Evolutionary conservation across 2,113 vertebrate species (phyloP).

Genomic region (Octodon degus): DNA sequence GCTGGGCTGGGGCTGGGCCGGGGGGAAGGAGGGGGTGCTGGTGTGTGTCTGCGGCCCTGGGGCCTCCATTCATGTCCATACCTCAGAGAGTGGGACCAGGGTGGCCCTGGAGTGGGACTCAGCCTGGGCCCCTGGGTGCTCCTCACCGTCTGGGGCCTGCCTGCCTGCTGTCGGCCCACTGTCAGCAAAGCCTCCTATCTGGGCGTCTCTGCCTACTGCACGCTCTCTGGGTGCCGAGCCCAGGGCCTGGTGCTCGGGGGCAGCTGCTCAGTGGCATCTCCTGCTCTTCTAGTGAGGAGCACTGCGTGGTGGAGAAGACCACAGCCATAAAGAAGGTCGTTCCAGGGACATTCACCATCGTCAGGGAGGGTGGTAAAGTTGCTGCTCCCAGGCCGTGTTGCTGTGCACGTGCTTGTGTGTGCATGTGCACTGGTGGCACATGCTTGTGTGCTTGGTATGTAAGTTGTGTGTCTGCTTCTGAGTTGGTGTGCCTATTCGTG

Average conservation of each 20-base stretch:
- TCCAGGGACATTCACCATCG: neutral
- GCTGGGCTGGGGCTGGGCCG: neutral
- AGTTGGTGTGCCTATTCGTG: neutral
- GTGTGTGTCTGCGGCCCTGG: neutral
- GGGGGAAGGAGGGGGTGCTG: neutral
- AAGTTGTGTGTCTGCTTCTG: too few species aligned
- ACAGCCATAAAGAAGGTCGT: rapidly evolving
- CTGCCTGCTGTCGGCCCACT: neutral
- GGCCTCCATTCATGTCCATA: too few species aligned
- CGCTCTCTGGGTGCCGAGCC: neutral
- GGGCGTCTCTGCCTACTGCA: neutral
- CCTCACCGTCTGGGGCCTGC: neutral
- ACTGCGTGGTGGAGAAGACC: neutral
- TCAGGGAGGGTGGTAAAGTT: neutral
- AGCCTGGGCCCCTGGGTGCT: neutral
- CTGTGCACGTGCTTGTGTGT: neutral
- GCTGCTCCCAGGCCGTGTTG: too few species aligned
- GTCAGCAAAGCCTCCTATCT: neutral
- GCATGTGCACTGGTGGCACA: neutral
- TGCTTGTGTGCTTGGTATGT: neutral
- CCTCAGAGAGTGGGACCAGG: neutral
- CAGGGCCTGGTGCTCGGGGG: neutral
- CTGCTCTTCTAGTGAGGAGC: neutral
- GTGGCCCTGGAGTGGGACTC: neutral
- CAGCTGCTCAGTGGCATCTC: too few species aligned